phyloP scores from a whole-genome alignment of 1,140 invertebrate genomes.

The Diachasmimorpha longicaudata region DNA sequence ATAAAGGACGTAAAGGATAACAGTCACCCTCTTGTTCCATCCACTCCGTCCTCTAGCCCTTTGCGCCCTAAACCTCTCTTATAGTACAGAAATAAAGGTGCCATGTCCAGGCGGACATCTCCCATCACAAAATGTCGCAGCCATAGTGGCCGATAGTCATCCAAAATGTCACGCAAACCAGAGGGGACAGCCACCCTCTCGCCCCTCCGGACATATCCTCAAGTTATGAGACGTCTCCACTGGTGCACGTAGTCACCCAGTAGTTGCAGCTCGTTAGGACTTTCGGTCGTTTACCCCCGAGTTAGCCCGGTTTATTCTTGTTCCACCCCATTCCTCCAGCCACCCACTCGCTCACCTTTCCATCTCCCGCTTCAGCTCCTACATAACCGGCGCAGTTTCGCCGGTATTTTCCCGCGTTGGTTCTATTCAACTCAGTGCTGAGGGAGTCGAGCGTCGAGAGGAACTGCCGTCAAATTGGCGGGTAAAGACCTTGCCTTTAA shows the following conservation, averaged over 20 bases:
- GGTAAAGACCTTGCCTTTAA: conserved; percentile 44
- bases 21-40: too few relatives aligned
- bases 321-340: neutral
- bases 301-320: conserved; percentile 36
- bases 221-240: conserved; percentile 30
- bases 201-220: conserved; percentile 21
- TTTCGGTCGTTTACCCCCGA: conserved; percentile 50
- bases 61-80: too few relatives aligned
- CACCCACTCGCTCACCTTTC: neutral
- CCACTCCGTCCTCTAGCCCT: too few relatives aligned
- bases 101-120: too few relatives aligned
- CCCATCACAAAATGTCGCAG: too few relatives aligned
- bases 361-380: neutral
- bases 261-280: conserved; percentile 52
- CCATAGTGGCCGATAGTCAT: neutral
- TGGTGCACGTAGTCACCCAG: conserved; percentile 34
- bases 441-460: conserved; percentile 29
- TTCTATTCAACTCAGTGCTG: conserved; percentile 44
- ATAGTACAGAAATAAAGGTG: too few relatives aligned
- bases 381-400: conserved; percentile 49
- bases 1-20: too few relatives aligned
- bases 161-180: neutral
- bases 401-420: conserved; percentile 48
- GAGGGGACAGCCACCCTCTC: neutral
- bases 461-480: conserved; percentile 47